These are phyloP conservation scores for Drosophila birchii DNA, from an alignment of 2,888 invertebrate genomes.

Conservation along the genomic window DNA sequence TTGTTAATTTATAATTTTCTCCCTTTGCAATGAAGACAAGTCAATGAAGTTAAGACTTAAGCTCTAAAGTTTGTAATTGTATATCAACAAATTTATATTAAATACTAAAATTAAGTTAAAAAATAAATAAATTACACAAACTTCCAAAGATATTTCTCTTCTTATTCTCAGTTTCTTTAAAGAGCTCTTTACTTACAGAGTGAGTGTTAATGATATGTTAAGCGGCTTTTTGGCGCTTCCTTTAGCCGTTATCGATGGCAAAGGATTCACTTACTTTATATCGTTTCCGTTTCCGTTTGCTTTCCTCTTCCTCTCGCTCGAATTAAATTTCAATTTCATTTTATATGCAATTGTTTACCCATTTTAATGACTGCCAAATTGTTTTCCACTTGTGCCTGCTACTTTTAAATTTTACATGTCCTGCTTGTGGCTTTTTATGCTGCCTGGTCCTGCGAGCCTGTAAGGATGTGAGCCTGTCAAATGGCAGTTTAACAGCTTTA, in stretches of 20 bases:
- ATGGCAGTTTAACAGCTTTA: conserved; percentile 61
- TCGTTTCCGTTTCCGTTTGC: conserved; percentile 4
- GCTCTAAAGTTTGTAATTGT: background rate
- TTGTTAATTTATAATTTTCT: background rate
- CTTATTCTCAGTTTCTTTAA: background rate
- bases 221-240: conserved; percentile 13
- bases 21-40: background rate
- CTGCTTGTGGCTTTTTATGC: conserved; percentile 13
- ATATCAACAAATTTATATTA: background rate
- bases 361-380: conserved; percentile 49
- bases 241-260: conserved; percentile 5
- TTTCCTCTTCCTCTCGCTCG: background rate
- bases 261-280: conserved; percentile 28
- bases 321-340: conserved; percentile 40
- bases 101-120: background rate
- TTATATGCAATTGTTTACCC: conserved; percentile 49
- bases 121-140: background rate
- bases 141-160: background rate
- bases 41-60: too few relatives aligned
- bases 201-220: conserved; percentile 29
- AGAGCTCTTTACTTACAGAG: background rate
- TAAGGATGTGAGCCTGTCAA: conserved; percentile 54
- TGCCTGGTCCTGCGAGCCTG: conserved; percentile 18
- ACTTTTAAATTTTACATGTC: conserved; percentile 44
- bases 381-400: conserved; percentile 40